A percentile compares a stretch with the other conserved stretches of the same genome.
Conservation (phyloP, 2,113 vertebrate species). For the Caracal caracal region DNA sequence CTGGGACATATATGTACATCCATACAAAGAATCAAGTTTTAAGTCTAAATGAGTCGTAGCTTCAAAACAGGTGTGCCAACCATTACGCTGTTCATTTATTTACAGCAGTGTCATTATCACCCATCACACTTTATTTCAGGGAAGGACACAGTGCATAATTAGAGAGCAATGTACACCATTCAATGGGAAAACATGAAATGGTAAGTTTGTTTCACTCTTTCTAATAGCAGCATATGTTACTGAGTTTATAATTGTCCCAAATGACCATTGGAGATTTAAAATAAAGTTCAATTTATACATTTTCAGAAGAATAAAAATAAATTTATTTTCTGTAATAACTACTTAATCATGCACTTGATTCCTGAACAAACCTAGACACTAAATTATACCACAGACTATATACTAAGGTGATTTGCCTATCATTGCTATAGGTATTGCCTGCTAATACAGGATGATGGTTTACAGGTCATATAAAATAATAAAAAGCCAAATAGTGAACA, state of each 20-base stretch:
- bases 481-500: not conserved
- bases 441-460: not conserved
- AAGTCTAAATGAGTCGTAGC: not conserved
- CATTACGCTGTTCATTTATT: not conserved
- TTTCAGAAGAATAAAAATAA: not conserved
- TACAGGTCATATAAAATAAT: constrained; percentile 6
- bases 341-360: not conserved
- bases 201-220: not conserved
- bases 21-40: not conserved
- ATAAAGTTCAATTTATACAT: not conserved
- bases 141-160: not conserved
- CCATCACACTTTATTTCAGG: not conserved
- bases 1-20: not conserved
- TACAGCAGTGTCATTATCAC: not conserved
- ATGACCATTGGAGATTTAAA: not conserved
- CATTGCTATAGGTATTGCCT: not conserved
- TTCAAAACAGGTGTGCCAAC: not conserved
- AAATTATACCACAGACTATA: not conserved
- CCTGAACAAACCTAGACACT: not conserved
- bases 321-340: not conserved
- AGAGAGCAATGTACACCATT: not conserved
- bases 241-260: not conserved
- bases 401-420: not conserved
- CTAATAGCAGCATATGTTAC: not conserved
- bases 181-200: not conserved